A percentile compares a stretch with the other conserved stretches of the same genome.
These are phyloP conservation scores for Eunapius fragilis DNA, from an alignment of 37 sponge, comb jelly and placozoan genomes.

Conservation along the genomic window DNA sequence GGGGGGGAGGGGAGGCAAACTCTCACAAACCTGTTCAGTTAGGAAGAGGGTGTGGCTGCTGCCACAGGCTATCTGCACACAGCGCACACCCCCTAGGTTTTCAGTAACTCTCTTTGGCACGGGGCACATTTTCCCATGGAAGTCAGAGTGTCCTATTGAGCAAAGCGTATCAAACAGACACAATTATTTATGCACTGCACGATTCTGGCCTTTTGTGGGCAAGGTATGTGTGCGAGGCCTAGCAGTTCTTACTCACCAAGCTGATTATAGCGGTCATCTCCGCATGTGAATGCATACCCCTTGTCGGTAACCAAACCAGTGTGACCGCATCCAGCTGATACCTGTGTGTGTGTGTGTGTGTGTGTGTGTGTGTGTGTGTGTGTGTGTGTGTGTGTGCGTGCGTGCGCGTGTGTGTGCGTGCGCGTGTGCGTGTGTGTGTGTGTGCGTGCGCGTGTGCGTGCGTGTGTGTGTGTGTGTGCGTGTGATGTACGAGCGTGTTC, in stretches of 20 bases:
- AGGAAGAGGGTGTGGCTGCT: constrained; percentile 72
- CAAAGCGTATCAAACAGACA: background rate
- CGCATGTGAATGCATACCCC: constrained; percentile 52
- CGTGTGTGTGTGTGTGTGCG: background rate
- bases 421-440: too few species aligned
- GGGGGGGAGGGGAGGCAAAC: too few species aligned
- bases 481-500: too few species aligned
- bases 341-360: constrained; percentile 25
- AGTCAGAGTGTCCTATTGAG: constrained; percentile 25
- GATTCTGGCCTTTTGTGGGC: too few species aligned
- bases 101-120: constrained; percentile 26
- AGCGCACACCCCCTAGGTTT: background rate
- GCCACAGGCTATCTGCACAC: constrained; percentile 67
- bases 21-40: constrained; percentile 65
- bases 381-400: too few species aligned
- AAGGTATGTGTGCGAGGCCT: too few species aligned
- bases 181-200: too few species aligned
- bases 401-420: too few species aligned
- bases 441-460: background rate
- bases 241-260: constrained; percentile 15
- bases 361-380: too few species aligned
- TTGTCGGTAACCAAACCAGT: constrained; percentile 53
- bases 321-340: constrained; percentile 75
- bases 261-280: constrained; percentile 65
- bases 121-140: constrained; percentile 16